A percentile compares a stretch with the other conserved stretches of the same genome.
Conservation (phyloP, 2,888 invertebrate species). For the Neoaliturus tenellus region DNA sequence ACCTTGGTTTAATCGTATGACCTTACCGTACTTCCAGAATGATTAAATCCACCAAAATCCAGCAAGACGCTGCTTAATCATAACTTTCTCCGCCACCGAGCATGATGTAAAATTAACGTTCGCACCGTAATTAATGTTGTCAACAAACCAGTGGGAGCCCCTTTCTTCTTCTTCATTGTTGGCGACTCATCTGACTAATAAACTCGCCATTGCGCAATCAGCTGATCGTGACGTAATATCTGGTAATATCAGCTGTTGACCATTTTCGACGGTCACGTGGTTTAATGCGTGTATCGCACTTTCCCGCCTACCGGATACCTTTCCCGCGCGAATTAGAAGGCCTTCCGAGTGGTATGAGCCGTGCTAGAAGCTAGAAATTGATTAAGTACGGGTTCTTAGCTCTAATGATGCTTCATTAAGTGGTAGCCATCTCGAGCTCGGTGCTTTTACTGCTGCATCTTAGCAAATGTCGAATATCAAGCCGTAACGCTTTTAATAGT, state of each 20-base stretch:
- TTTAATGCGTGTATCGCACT: constrained; percentile 28
- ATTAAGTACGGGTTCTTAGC: neutral
- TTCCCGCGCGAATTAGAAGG: neutral
- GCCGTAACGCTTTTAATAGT: too few species aligned
- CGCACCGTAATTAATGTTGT: constrained; percentile 20
- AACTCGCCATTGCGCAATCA: neutral
- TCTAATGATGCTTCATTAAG: neutral
- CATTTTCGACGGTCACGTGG: neutral
- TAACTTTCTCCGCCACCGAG: neutral
- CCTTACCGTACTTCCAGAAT: too few species aligned
- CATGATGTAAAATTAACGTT: constrained; percentile 7
- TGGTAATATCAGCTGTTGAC: neutral
- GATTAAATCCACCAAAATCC: neutral
- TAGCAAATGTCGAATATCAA: too few species aligned
- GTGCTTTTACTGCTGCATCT: neutral
- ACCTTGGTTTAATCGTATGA: too few species aligned
- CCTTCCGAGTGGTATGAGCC: neutral
- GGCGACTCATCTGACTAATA: constrained; percentile 8
- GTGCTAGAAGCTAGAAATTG: neutral
- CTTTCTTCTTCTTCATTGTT: constrained; percentile 9
- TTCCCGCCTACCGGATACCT: neutral
- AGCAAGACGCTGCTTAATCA: neutral
- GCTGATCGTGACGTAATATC: constrained; percentile 14
- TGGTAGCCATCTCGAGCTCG: neutral
- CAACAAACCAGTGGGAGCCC: constrained; percentile 29